phyloP scores from a whole-genome alignment of 2,888 invertebrate genomes.

The Leptura quadrifasciata region DNA sequence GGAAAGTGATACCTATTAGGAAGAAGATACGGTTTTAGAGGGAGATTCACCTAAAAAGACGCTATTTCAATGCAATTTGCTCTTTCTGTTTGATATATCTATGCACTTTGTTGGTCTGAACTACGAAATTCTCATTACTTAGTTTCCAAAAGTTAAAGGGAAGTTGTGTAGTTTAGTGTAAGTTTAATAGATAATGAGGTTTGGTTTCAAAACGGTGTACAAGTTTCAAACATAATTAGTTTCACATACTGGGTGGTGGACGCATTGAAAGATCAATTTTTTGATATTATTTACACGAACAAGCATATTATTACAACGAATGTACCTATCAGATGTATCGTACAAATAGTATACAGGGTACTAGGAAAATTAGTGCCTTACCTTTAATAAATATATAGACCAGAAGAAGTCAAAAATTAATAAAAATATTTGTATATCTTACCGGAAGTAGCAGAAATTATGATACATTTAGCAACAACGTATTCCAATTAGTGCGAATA shows the following conservation, averaged over 20 bases:
- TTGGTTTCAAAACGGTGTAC: conserved; percentile 32
- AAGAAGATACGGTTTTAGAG: conserved; percentile 46
- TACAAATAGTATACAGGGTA: no score
- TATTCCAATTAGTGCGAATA: no score
- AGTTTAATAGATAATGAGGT: conserved; percentile 33
- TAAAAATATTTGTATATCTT: no score
- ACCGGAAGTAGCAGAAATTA: no score
- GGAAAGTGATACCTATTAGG: conserved; percentile 54
- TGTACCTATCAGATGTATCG: no score
- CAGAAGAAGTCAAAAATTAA: no score
- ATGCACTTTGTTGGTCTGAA: conserved; percentile 29
- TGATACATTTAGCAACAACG: no score
- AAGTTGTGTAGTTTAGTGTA: not conserved
- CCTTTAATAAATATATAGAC: no score
- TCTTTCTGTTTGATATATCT: conserved; percentile 34
- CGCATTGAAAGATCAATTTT: no score
- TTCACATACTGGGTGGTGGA: not conserved
- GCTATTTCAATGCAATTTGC: conserved; percentile 41
- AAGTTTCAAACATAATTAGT: conserved; percentile 19
- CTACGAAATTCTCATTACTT: conserved; percentile 28
- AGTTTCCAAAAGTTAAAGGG: conserved; percentile 37
- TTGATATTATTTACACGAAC: no score
- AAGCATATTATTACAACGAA: no score
- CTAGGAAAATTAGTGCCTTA: no score
- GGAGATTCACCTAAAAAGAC: conserved; percentile 38